Base-by-base conservation (phyloP, 2,797 vertebrate species). In the Aeoliscus strigatus region DNA sequence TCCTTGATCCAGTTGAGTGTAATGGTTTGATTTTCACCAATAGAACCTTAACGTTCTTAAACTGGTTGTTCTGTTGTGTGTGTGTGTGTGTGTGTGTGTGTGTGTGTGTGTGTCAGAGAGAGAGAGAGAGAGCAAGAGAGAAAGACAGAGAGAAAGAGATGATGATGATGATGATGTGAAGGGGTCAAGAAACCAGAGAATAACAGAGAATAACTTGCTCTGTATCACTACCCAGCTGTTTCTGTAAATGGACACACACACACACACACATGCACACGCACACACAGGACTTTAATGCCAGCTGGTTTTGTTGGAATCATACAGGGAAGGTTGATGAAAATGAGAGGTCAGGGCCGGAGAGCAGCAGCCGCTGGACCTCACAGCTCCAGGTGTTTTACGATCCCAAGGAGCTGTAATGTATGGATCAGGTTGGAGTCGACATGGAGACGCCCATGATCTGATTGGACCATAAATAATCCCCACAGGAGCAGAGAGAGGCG, bases 391-490 rank as follows among this genome's bases (percentile, higher is more conserved):
- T 76, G 63, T 68, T 80, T 77, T 79, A 74, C 64, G 47, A 48
- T 62, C 48, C 52, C 63, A 59, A 49, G 59, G 66, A 45, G 24
- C 48, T 74, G 71, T 75, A 75, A 81, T 75, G 73, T 77, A 78
- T 75, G 64, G 74, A 80, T 82, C 66, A 60, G 66, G 60, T 77
- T 67, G 34, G 43, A 66, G 70, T 67, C 70, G 64, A 73, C 80
- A 29, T 73, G 61, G 64, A 78, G 70, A 72, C 44, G 39, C 66
- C 67, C 59, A 34, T 57, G 65, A 41, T 72, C 65, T 77, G 74
- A 82, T 79, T 80, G 72, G 68, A 62, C 60, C 69, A 74, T 86
- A 82, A 82, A 84, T 83, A 80, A 84, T 70, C 60, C 70, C 44
- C 17, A 47, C 54, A 54, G 66, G 62, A 59, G 41, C 51, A 70